A percentile compares a stretch with the other conserved stretches of the same genome.
Conservation (phyloP, 30 jellyfish, hydroid and myxozoan genomes). For the Rhopilema esculentum region DNA sequence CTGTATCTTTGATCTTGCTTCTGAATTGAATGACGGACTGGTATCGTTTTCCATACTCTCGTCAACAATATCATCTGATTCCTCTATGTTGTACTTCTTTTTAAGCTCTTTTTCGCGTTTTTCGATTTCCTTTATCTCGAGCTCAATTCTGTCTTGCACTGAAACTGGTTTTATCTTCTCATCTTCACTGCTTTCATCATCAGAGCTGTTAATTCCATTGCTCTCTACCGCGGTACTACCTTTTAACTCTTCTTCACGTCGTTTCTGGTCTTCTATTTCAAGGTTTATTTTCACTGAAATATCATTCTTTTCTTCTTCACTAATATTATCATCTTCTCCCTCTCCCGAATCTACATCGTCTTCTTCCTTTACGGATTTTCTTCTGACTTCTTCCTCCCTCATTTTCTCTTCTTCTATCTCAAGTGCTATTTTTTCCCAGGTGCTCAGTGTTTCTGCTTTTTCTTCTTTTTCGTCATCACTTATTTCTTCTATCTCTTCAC, state of each 20-base stretch:
- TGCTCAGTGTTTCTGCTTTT: constrained; percentile 29
- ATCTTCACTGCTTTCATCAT: constrained; percentile 53
- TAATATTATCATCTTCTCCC: constrained; percentile 17
- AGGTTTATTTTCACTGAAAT: constrained; percentile 20
- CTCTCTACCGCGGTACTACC: background rate
- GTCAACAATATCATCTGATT: constrained; percentile 8
- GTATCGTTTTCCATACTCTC: constrained; percentile 32
- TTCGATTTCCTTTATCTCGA: constrained; percentile 69
- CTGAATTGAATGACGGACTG: background rate
- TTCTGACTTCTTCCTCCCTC: constrained; percentile 53
- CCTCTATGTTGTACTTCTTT: constrained; percentile 29
- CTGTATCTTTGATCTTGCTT: constrained; percentile 58
- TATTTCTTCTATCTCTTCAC: constrained; percentile 20
- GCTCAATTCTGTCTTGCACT: constrained; percentile 71
- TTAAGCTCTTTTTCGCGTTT: constrained; percentile 61
- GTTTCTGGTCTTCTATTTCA: constrained; percentile 56
- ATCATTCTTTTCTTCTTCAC: constrained; percentile 41
- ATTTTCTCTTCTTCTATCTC: constrained; percentile 72
- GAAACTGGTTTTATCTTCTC: constrained; percentile 23
- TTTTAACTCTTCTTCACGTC: constrained; percentile 35
- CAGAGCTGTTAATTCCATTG: constrained; percentile 5
- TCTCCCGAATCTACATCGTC: constrained; percentile 2
- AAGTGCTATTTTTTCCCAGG: constrained; percentile 76
- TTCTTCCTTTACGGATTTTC: background rate
- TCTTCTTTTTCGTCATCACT: constrained; percentile 7